Evolutionary conservation across 1,140 invertebrate species (phyloP).

Genomic region (Maniola jurtina): DNA sequence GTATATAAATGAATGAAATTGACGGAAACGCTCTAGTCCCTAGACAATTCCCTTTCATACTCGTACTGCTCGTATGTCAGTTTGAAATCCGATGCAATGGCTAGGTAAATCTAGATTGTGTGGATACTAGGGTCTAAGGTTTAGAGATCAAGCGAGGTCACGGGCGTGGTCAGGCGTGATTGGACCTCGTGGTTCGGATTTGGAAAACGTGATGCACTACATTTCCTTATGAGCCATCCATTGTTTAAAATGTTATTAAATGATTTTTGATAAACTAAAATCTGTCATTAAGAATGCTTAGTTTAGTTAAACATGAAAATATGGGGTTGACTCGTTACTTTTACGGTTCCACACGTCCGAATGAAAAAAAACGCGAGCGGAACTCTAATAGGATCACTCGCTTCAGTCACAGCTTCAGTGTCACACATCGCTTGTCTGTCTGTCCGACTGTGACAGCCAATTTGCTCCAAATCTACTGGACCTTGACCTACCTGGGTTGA

Average conservation of each 20-base stretch:
- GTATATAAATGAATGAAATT: neutral
- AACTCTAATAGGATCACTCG: too few species aligned
- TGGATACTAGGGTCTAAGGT: slow-evolving; percentile 9
- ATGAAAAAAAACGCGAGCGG: too few species aligned
- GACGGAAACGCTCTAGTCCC: neutral
- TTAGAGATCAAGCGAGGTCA: slow-evolving; percentile 30
- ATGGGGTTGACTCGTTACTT: neutral
- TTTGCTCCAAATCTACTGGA: too few species aligned
- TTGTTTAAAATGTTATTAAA: slow-evolving; percentile 24
- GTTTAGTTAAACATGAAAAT: too few species aligned
- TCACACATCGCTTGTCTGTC: too few species aligned
- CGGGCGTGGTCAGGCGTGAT: slow-evolving; percentile 37
- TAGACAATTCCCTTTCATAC: neutral
- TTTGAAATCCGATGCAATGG: slow-evolving; percentile 27
- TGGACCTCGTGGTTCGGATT: slow-evolving; percentile 31
- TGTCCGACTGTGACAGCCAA: too few species aligned
- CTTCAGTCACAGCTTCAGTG: too few species aligned
- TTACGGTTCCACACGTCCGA: too few species aligned
- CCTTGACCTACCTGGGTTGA: too few species aligned
- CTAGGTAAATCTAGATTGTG: slow-evolving; percentile 27
- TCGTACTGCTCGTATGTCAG: slow-evolving; percentile 17
- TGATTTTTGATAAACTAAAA: slow-evolving; percentile 18
- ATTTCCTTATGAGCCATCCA: slow-evolving; percentile 25
- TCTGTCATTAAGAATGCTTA: too few species aligned
- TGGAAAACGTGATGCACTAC: slow-evolving; percentile 32